Base-by-base conservation (phyloP, 1,140 invertebrate genomes). In the Drosophila bocqueti region DNA sequence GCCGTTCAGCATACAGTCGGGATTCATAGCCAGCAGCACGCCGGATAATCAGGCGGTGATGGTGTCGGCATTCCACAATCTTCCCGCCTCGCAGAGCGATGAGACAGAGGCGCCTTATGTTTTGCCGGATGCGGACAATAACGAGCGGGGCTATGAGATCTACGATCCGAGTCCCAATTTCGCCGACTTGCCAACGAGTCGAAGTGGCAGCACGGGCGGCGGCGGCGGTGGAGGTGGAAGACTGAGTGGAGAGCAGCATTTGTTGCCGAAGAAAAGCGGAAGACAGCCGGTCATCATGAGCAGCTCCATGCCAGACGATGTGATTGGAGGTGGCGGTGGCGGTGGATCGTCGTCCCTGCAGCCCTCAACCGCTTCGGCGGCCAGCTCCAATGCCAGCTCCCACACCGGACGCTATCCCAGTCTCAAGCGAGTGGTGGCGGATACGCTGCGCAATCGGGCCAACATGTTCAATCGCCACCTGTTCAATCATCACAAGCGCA, bases 151-250 rank as follows among this genome's bases (percentile, higher is more conserved):
- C 13, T 92, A 92, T 38, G 91, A 92, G 36, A 67, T 81, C 18
- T 92, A 92, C 31, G 91, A 92, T 69, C 91, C 91, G 0, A 92
- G 91, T 81, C 91, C 91, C 4, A 84, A 92, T 13, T 91, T 86
- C 24, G 76, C 46, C 0, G 77, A 83, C 0, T 5, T 91, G 31
- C 79, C 81, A 1, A 68, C 65, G 8, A 77, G 75, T 26, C 29
- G 75, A 26, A 83, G 75, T 54, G 71, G 81, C 36, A 81, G 24
- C 43, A 79, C 64, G 15, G 84, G 83, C 16, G 71, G 71, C 24
- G 29, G 29, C 29, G 8, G 29, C 29, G 74, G 61, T 1, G 61
- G 76, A 0, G 50, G 52, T 3, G 79, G 81, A 0, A 79, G 79
- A 8, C 43, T 91, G 2, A 91, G 90, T 26, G 84, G 91, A 0